These are phyloP conservation scores for Pterocles burchelli DNA, from an alignment of 2,113 vertebrate species.

Conservation along the genomic window DNA sequence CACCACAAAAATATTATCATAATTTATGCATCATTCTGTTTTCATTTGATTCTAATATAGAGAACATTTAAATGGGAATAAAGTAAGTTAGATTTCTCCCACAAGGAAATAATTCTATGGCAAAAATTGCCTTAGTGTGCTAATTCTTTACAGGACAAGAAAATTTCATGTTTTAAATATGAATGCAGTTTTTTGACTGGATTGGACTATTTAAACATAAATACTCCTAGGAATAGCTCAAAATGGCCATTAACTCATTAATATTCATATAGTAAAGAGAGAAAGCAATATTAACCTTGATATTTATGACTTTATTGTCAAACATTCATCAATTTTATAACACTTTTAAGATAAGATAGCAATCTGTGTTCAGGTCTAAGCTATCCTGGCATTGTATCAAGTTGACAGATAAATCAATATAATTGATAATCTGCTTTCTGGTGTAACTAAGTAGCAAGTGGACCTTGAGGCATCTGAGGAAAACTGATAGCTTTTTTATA, in stretches of 20 bases:
- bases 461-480: background rate
- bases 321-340: background rate
- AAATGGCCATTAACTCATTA: background rate
- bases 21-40: background rate
- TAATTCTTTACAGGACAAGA: background rate
- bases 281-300: background rate
- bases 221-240: background rate
- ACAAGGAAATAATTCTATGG: background rate
- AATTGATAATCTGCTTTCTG: constrained; percentile 15
- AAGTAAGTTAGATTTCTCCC: background rate
- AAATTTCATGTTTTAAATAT: background rate
- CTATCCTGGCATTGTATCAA: background rate
- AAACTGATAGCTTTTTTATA: background rate
- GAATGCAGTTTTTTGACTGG: background rate
- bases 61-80: background rate
- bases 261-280: background rate
- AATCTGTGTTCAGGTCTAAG: background rate
- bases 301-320: background rate
- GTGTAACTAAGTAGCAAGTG: background rate
- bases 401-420: background rate
- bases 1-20: background rate
- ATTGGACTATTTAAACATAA: background rate
- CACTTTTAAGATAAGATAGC: background rate
- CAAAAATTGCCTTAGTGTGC: background rate
- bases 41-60: background rate